These are phyloP conservation scores for Pelobates fuscus DNA, from an alignment of 2,113 vertebrate species.

Conservation along the genomic window DNA sequence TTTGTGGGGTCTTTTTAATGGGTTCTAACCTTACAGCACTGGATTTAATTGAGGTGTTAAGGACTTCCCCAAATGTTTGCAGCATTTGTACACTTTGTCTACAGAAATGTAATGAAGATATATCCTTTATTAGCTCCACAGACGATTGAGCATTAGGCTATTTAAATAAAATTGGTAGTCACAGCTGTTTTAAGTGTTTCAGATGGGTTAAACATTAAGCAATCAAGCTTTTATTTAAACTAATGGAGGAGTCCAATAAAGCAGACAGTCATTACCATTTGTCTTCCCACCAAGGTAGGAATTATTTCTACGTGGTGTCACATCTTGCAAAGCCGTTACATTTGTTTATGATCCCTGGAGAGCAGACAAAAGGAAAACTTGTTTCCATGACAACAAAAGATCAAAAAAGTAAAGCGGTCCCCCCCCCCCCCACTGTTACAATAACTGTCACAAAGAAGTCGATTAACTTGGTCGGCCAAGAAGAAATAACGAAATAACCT, in stretches of 20 bases:
- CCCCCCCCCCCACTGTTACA: neutral
- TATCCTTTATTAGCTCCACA: too few species aligned
- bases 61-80: too few species aligned
- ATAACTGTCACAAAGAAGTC: neutral
- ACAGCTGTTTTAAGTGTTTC: too few species aligned
- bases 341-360: neutral
- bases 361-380: neutral
- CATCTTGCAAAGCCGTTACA: neutral
- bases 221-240: neutral
- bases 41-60: too few species aligned
- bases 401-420: too few species aligned
- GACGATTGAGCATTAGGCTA: too few species aligned
- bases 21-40: too few species aligned
- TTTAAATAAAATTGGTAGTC: too few species aligned
- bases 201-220: too few species aligned
- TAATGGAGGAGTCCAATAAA: neutral
- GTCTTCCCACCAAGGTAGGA: neutral
- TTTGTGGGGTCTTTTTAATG: too few species aligned
- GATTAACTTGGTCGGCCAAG: neutral
- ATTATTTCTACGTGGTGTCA: neutral
- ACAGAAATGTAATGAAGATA: too few species aligned
- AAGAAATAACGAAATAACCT: neutral
- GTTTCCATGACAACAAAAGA: conserved; percentile 16
- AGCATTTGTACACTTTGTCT: too few species aligned
- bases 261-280: neutral